Evolutionary conservation across 2,888 invertebrate genomes (phyloP), one percentile per base, ranked within the genome.

Genomic region (Liposcelis brunnea): DNA sequence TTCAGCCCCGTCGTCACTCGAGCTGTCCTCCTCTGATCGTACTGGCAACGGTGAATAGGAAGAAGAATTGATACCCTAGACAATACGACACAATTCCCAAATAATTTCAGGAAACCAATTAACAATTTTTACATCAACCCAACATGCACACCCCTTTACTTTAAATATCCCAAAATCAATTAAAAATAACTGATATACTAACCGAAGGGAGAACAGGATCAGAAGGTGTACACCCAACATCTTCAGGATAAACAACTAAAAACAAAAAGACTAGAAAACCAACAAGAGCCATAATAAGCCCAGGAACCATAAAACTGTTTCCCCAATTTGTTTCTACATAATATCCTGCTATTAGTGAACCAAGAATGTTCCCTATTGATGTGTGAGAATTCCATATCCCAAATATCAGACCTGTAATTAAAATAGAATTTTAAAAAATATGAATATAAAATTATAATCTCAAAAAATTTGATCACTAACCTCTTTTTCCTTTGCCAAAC

Each of bases 301-400:
- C 93, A 5, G 95, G 95, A 52, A 90, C 78, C 42, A 91, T 79
- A 63, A 95, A 95, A 26, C 91, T 91, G 43, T 85, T 63, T 0
- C 87, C 78, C 95, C 95, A 95, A 60, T 89, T 79, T 0, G 61
- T 66, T 59, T 87, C 85, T 10, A 94, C 89, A 63, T 78, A 94
- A 42, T 73, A 63, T 0, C 85, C 84, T 1, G 95, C 91, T 54
- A 95, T 80, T n/a, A 93, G 59, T 0, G 85, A 77, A 12, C 76
- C 76, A 70, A 94, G 61, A 56, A 95, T 94, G 61, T 95, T 97
- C 32, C 95, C 95, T 8, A 95, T 73, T 0, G 91, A 91, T 0
- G 94, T 94, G 56, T 95, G 94, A 0, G 93, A 90, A 65, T 95
- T 95, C 95, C 95, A 95, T 5, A 94, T 71, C 10, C 95, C 95